Base-by-base conservation (phyloP, 64 coral and sea anemone genomes). In the Anthopleura sola region DNA sequence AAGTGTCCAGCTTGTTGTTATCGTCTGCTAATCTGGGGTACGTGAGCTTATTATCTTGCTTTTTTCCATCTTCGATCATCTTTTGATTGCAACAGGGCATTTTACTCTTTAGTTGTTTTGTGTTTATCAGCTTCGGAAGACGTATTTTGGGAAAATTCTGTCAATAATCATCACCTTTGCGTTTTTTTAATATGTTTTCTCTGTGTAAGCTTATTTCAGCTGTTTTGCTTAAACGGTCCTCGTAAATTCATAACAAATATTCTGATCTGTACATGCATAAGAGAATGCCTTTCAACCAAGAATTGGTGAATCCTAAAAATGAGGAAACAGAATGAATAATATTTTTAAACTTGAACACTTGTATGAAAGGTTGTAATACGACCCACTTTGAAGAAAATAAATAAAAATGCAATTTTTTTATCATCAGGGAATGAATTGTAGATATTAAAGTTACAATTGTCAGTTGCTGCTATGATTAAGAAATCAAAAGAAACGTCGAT, bases 21-120 rank as follows among this genome's bases (percentile, higher is more conserved):
- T 28, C 66, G 28, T 71, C 31, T 71, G 23, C 31, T 71, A 29
- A 71, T 71, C 66, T 71, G 66, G 66, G 66, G 66, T 71, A 71
- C 34, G 66, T 71, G 6, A 33, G 5, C 5, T 71, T 71, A 71
- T 71, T n/a, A 9, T 17, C 6, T 53, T 53, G 3, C 14, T 14
- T 7, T 71, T 12, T 71, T 32, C 0, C 66, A 71, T 17, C 31
- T 12, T 0, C 23, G 23, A 13, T 0, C 7, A n/a, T 16, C 28
- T 34, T 29, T 71, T 71, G 23, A 0, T 71, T 14, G 11, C 31
- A 8, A 71, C 29, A 71, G 66, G n/a, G 28, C 29, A 34, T 3
- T 71, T 71, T 71, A 2, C 26, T 71, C 2, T 33, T 10, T n/a
- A n/a, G 31, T 28, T 71, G 26, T 71, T 71, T 71, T 20, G 23